A percentile compares a stretch with the other conserved stretches of the same genome.
These are phyloP conservation scores for Gila orcuttii DNA, from an alignment of 2,113 vertebrate species.

Conservation along the genomic window DNA sequence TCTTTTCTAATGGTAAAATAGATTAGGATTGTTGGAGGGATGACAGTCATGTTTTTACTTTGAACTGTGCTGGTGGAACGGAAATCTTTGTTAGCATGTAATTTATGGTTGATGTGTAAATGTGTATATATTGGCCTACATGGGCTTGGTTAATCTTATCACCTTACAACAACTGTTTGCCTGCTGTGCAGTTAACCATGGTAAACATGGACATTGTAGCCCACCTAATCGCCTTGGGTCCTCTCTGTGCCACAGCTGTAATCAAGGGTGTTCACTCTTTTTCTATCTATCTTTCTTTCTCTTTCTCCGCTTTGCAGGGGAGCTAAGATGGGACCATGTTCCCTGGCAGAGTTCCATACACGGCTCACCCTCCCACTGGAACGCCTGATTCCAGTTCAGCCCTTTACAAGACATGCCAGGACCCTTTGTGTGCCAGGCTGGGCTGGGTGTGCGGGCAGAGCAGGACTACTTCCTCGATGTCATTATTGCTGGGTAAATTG, in stretches of 20 bases:
- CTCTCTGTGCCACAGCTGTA: conserved; percentile 49
- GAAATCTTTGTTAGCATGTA: conserved; percentile 8
- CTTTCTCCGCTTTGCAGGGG: conserved; percentile 68
- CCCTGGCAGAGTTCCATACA: conserved; percentile 71
- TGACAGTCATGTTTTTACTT: not conserved
- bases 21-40: not conserved
- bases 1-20: not conserved
- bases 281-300: conserved; percentile 56
- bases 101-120: conserved; percentile 33
- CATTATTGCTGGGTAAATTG: conserved; percentile 69
- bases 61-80: not conserved
- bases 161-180: conserved; percentile 50
- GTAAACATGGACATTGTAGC: conserved; percentile 47
- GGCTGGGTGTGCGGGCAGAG: conserved; percentile 63
- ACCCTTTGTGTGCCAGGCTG: conserved; percentile 67
- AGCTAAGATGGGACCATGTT: conserved; percentile 74
- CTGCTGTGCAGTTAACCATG: conserved; percentile 49
- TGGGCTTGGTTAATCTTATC: conserved; percentile 56
- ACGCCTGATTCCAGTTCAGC: conserved; percentile 61
- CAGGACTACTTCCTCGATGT: conserved; percentile 66
- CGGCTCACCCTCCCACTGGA: conserved; percentile 65
- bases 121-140: conserved; percentile 36
- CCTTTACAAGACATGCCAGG: conserved; percentile 69
- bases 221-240: conserved; percentile 56
- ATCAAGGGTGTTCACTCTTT: conserved; percentile 59